Evolutionary conservation across 2,113 vertebrate species (phyloP), one percentile per base, ranked within the genome.

Genomic region (Aythya baeri): DNA sequence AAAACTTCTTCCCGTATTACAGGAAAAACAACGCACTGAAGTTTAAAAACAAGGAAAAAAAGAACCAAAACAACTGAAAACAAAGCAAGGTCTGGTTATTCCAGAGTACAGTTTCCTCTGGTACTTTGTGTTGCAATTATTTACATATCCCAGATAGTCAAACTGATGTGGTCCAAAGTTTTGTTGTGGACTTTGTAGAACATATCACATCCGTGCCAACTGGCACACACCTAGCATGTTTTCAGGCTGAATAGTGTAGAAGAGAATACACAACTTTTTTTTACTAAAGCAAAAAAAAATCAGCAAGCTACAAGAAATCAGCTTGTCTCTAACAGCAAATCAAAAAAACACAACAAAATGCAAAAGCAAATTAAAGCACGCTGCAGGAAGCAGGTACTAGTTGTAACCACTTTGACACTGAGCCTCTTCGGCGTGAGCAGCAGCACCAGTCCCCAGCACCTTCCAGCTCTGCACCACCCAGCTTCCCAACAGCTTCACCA

Each of bases 101-200:
- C 77, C 93, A 95, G 94, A 95, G 83, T 92, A 92, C 95, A 87
- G 41, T 26, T 89, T 72, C 83, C 94, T 55, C 50, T 26, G 14
- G 92, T 92, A 94, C 77, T 94, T 27, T 79, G 81, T 95, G 96
- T 92, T 91, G 96, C 95, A 97, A 95, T 83, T 97, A 92, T 96
- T 96, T 90, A 96, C 96, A 91, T 79, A 88, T 89, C 81, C 52
- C 92, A 76, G 92, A 96, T 44, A 95, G 86, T 59, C 92, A 94
- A 96, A 95, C 88, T 73, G 13, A 90, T 7, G 50, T 25, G 61
- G 96, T 95, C 63, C 96, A 95, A 96, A 94, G 95, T 96, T 97
- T 96, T 93, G 92, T 76, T 89, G 66, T 43, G 77, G 71, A 62
- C 88, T 84, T 63, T 38, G 62, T 27, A 34, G 88, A 94, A 91